Percentiles rank a stretch among this genome's conserved stretches.
phyloP scores from a whole-genome alignment of 2,113 vertebrate genomes.

The Daubentonia madagascariensis region DNA sequence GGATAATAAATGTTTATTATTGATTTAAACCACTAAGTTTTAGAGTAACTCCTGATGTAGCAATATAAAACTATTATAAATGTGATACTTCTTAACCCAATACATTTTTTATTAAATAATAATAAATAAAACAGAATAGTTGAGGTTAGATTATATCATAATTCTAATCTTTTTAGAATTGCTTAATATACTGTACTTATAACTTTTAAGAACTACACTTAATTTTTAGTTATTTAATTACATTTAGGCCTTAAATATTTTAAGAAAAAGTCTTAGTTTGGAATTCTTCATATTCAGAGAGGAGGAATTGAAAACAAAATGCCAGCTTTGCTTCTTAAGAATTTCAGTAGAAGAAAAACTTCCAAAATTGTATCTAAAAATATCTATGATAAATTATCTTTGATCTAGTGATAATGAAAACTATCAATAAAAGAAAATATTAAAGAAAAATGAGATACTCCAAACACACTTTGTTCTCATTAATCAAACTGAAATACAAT shows the following conservation, averaged over 20 bases:
- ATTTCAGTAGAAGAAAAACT: background rate
- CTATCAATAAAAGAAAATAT: background rate
- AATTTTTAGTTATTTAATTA: conserved; percentile 27
- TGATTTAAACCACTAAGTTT: background rate
- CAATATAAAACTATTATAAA: background rate
- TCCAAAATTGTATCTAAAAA: conserved; percentile 20
- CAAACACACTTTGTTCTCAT: conserved; percentile 1
- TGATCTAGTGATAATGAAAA: conserved; percentile 35
- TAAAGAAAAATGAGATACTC: conserved; percentile 24
- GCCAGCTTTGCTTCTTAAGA: background rate
- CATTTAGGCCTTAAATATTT: background rate
- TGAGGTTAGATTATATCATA: background rate
- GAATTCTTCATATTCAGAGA: background rate
- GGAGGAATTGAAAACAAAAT: conserved; percentile 27
- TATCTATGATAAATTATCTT: conserved; percentile 43
- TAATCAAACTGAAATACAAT: conserved; percentile 40
- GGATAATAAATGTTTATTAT: background rate
- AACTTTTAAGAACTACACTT: background rate
- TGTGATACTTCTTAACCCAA: background rate
- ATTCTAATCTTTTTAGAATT: background rate
- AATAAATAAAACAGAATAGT: background rate
- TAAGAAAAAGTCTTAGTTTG: background rate
- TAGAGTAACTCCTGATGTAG: background rate
- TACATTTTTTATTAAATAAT: background rate
- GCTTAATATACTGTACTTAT: background rate